Evolutionary conservation across 2,113 vertebrate genomes (phyloP).

Genomic region (Puffinus mauretanicus): DNA sequence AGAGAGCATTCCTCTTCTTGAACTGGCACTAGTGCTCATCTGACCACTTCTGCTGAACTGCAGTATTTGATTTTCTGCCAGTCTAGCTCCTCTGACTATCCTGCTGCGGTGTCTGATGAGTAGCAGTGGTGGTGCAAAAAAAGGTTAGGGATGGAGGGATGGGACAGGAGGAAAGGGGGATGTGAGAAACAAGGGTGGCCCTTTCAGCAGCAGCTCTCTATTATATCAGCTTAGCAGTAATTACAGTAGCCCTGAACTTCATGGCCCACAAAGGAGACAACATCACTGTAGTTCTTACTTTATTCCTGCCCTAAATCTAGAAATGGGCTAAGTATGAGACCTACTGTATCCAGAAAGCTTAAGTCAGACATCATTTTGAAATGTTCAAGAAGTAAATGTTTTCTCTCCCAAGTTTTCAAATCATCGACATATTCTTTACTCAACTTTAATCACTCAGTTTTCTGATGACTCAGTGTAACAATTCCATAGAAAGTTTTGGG

Average conservation of each 20-base stretch:
- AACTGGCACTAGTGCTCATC: not conserved
- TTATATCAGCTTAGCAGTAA: not conserved
- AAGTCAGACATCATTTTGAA: not conserved
- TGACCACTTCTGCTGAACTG: not conserved
- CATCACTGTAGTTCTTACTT: not conserved
- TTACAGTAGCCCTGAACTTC: not conserved
- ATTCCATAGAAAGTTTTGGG: not conserved
- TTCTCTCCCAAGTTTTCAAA: not conserved
- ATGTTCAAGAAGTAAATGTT: not conserved
- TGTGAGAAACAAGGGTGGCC: not conserved
- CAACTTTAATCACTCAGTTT: not conserved
- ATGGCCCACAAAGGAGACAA: not conserved
- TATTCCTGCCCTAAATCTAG: not conserved
- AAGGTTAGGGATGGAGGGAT: not conserved
- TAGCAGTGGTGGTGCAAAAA: not conserved
- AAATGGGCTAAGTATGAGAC: not conserved
- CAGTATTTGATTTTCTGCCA: not conserved
- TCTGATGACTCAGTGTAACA: not conserved
- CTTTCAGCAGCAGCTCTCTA: not conserved
- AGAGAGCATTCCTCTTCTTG: not conserved
- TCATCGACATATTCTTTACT: not conserved
- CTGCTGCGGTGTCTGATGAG: not conserved
- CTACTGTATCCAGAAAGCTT: not conserved
- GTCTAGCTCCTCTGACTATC: not conserved
- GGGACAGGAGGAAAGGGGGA: not conserved